Conservation (phyloP, 2,797 vertebrate genomes). For the Tokudaia tokunoshimensis region DNA sequence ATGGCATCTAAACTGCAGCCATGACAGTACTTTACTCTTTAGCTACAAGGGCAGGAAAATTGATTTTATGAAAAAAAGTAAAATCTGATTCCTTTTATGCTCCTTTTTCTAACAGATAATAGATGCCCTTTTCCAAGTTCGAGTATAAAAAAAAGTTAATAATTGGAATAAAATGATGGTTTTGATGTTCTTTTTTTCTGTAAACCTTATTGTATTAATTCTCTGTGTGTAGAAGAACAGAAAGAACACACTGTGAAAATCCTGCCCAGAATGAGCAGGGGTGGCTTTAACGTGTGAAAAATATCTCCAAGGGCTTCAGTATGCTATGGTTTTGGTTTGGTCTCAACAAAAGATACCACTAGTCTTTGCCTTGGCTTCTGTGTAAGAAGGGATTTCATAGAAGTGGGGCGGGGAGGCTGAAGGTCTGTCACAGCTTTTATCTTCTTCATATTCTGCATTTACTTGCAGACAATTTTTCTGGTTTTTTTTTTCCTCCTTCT, state of each 20-base stretch:
- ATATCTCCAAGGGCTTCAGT: not conserved
- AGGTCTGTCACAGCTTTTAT: not conserved
- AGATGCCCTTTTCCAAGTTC: slow-evolving; percentile 34
- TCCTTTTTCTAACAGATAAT: slow-evolving; percentile 35
- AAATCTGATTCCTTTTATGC: slow-evolving; percentile 20
- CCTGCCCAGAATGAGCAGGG: not conserved
- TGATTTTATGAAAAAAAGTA: slow-evolving; percentile 62
- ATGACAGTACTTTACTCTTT: not conserved
- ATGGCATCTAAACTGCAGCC: not conserved
- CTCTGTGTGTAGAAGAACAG: not conserved
- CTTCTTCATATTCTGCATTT: slow-evolving; percentile 56
- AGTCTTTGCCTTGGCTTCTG: slow-evolving; percentile 38
- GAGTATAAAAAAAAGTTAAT: not conserved
- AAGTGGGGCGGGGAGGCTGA: not conserved
- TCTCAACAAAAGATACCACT: slow-evolving; percentile 19
- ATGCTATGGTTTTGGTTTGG: not conserved
- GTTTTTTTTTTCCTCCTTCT: not conserved
- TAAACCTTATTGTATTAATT: slow-evolving; percentile 31
- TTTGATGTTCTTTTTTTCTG: slow-evolving; percentile 13
- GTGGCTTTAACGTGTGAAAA: slow-evolving; percentile 15
- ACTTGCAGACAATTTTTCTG: slow-evolving; percentile 25
- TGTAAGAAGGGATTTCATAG: not conserved
- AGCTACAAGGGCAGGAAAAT: slow-evolving; percentile 44
- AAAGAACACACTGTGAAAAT: slow-evolving; percentile 27
- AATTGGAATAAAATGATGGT: slow-evolving; percentile 14